Percentiles rank a stretch among this genome's conserved stretches.
These are phyloP conservation scores for Podiceps cristatus DNA, from an alignment of 2,113 vertebrate species.

Conservation along the genomic window DNA sequence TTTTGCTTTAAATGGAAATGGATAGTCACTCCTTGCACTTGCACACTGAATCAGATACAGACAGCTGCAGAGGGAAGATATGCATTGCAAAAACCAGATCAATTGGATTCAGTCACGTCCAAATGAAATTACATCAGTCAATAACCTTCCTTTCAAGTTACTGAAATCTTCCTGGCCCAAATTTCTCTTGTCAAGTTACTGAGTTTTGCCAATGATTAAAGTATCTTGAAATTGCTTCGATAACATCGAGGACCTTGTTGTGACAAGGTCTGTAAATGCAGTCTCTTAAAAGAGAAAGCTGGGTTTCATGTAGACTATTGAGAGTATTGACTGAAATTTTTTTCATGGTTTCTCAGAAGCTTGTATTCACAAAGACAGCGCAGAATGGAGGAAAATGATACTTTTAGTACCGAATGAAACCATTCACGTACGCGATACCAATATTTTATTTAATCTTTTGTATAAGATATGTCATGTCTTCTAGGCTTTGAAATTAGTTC, in stretches of 20 bases:
- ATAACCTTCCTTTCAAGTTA: slow-evolving; percentile 84
- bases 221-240: slow-evolving; percentile 80
- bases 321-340: slow-evolving; percentile 16
- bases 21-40: slow-evolving; percentile 70
- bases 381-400: neutral
- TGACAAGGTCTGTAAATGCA: slow-evolving; percentile 77
- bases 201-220: slow-evolving; percentile 87
- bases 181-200: slow-evolving; percentile 72
- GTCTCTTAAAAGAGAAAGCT: slow-evolving; percentile 74
- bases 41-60: slow-evolving; percentile 77
- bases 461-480: neutral
- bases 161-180: slow-evolving; percentile 76
- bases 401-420: neutral
- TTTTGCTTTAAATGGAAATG: slow-evolving; percentile 32
- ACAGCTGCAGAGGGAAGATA: slow-evolving; percentile 77
- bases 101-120: slow-evolving; percentile 76
- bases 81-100: slow-evolving; percentile 80
- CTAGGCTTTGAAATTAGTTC: neutral
- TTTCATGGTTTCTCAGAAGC: slow-evolving; percentile 13
- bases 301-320: slow-evolving; percentile 47
- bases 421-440: neutral
- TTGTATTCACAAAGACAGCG: slow-evolving; percentile 29
- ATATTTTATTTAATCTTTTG: slow-evolving; percentile 19
- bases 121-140: slow-evolving; percentile 88
- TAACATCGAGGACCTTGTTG: slow-evolving; percentile 85